phyloP scores from a whole-genome alignment of 2,888 invertebrate genomes.

The Amblyteles armatorius region DNA sequence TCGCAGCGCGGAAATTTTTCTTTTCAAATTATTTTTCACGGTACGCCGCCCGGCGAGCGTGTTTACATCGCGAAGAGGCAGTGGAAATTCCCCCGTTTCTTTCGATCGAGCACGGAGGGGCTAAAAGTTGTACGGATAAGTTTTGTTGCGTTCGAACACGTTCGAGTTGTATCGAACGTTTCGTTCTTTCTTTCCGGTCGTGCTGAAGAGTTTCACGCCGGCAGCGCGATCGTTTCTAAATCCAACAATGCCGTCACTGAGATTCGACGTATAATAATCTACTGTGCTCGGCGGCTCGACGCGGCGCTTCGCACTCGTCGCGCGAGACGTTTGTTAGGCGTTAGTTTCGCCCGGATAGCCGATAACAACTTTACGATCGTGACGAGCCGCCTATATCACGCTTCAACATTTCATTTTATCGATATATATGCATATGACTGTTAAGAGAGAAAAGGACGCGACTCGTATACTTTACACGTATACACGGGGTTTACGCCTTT shows the following conservation, averaged over 20 bases:
- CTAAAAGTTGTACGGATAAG: neutral
- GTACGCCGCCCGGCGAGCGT: neutral
- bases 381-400: slow-evolving; percentile 35
- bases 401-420: slow-evolving; percentile 21
- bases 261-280: slow-evolving; percentile 40
- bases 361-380: slow-evolving; percentile 57
- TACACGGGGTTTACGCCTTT: neutral
- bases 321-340: slow-evolving; percentile 9
- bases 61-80: neutral
- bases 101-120: neutral
- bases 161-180: neutral
- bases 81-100: neutral
- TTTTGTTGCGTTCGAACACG: neutral
- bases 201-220: neutral
- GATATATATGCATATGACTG: neutral
- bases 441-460: neutral
- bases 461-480: neutral
- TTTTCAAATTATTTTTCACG: neutral
- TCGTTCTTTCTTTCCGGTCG: neutral
- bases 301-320: slow-evolving; percentile 10
- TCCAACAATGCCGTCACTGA: slow-evolving; percentile 57
- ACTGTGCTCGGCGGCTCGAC: slow-evolving; percentile 1
- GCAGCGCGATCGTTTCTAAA: slow-evolving; percentile 50
- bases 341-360: slow-evolving; percentile 22
- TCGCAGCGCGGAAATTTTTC: neutral